Conservation (phyloP, 2,797 vertebrate genomes). For the Dendrocincla tyrannina region DNA sequence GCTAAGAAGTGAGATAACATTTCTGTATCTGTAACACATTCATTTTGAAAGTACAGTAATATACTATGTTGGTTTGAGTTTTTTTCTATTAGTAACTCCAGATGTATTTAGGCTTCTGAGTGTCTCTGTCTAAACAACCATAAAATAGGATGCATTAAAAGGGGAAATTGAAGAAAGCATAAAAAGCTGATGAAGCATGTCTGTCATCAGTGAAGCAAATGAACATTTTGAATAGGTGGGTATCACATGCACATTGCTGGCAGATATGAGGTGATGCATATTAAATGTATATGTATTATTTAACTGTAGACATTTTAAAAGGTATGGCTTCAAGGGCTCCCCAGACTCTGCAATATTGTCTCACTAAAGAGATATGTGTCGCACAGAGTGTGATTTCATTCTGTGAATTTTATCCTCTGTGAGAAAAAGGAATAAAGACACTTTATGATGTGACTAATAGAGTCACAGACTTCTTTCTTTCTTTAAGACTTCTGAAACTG, state of each 20-base stretch:
- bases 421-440: not conserved
- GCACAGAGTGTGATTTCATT: not conserved
- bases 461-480: too few species aligned
- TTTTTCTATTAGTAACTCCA: not conserved
- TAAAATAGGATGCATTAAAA: not conserved
- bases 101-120: not conserved
- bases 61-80: not conserved
- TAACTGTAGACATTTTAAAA: not conserved
- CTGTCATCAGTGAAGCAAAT: not conserved
- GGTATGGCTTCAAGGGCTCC: not conserved
- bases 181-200: not conserved
- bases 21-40: not conserved
- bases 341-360: not conserved
- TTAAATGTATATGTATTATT: not conserved
- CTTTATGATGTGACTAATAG: not conserved
- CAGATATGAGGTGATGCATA: not conserved
- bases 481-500: not conserved
- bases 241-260: not conserved
- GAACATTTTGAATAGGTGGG: not conserved
- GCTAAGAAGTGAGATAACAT: constrained; percentile 23
- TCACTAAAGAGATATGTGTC: not conserved
- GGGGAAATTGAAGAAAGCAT: not conserved
- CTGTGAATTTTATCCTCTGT: not conserved
- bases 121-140: not conserved
- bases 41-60: not conserved